phyloP scores from a whole-genome alignment of 2,113 vertebrate species.

The Amphilophus citrinellus region DNA sequence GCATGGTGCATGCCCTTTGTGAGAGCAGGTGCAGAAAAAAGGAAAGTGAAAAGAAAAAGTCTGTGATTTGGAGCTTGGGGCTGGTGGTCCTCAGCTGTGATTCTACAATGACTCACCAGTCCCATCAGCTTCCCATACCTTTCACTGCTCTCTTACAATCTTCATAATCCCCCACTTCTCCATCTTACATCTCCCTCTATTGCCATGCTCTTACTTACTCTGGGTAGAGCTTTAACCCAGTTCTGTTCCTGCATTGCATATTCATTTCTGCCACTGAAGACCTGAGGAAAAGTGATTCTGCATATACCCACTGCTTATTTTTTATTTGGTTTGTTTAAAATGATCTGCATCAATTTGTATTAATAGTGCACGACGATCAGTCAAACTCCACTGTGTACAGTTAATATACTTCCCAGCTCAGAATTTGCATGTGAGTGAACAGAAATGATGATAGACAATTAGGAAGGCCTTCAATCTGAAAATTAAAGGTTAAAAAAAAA shows the following conservation, averaged over 20 bases:
- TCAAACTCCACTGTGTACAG: neutral
- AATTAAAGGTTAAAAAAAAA: neutral
- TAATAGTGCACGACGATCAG: neutral
- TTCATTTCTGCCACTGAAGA: neutral
- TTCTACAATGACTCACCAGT: constrained; percentile 12
- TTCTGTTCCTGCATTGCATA: neutral
- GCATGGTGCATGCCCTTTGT: neutral
- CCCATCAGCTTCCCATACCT: constrained; percentile 2
- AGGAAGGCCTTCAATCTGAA: neutral
- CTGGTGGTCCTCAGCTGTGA: constrained; percentile 37
- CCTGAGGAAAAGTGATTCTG: neutral
- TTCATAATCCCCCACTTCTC: constrained; percentile 3
- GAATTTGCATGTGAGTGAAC: too few relatives aligned
- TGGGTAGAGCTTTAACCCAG: neutral
- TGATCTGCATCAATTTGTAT: neutral
- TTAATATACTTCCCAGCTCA: neutral
- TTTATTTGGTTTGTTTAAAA: neutral
- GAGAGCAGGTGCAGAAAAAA: neutral
- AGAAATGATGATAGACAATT: neutral
- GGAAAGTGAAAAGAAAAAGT: neutral
- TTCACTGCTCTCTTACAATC: constrained; percentile 31
- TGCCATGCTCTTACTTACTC: constrained; percentile 16
- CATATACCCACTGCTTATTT: too few relatives aligned
- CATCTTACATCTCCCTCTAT: constrained; percentile 23
- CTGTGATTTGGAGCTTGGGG: neutral